Base-by-base conservation (phyloP, 1,140 invertebrate species). In the Schlechtendalia chinensis region DNA sequence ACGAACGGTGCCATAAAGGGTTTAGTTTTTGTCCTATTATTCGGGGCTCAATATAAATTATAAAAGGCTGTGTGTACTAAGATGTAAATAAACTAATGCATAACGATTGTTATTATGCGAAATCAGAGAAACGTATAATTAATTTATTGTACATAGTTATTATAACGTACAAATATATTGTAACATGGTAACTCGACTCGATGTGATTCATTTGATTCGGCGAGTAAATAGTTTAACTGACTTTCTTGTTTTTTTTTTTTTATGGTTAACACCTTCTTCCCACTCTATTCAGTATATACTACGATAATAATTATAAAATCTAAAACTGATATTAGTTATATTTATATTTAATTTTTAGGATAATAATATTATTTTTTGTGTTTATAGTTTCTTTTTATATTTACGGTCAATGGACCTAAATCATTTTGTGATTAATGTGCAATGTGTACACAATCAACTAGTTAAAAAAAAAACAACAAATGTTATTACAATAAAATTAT, bases 11-110 rank as follows among this genome's bases (percentile, higher is more conserved):
- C 75, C 75, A 79, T 79, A 63, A 63, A 63, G 54, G 24, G 24
- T 79, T 79, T 50, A 50, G 58, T 79, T 79, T 50, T 79, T 14
- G 22, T 50, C 58, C 58, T 61, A 79, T 77, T 77, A 61, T 61
- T 1, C 22, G 63, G 75, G 75, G 32, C n/a, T 61, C 75, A 79
- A n/a, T n/a, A n/a, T n/a, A n/a, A n/a, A n/a, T n/a, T n/a, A n/a
- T n/a, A n/a, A 79, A 77, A 79, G 75, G 75, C 75, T 79, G 75
- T 79, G 75, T 61, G 17, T 79, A 39, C 39, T 79, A 79, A 47
- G 22, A 63, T 79, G 75, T 79, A 79, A 79, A 79, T 79, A 79
- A 45, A 61, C 10, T 79, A 79, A 79, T 61, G 24, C 39, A 79
- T 50, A 50, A 50, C 16, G 24, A 69, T 50, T 47, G 5, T 24